Evolutionary conservation across 2,888 invertebrate species (phyloP).

Genomic region (Drosophila cyrtoloma): DNA sequence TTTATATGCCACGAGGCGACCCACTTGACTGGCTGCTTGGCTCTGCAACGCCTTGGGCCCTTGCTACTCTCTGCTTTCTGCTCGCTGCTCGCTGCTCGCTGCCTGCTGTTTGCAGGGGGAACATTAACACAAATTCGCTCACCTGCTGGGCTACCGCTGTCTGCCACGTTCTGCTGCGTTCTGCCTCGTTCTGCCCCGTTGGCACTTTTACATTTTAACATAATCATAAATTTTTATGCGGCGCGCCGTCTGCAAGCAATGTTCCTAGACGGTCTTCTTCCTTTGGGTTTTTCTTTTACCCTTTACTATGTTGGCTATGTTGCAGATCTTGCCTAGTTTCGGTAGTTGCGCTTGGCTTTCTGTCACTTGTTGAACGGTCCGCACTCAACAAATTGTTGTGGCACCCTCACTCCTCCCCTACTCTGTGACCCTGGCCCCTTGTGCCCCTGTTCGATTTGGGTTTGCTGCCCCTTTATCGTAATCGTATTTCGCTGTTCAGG

Average conservation of each 20-base stretch:
- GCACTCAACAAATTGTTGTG: conserved; percentile 70
- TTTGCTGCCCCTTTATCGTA: conserved; percentile 53
- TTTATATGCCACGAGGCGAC: conserved; percentile 49
- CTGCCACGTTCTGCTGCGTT: conserved; percentile 8
- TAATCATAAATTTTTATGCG: conserved; percentile 81
- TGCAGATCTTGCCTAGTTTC: conserved; percentile 58
- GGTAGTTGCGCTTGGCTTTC: conserved; percentile 56
- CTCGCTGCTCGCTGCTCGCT: conserved; percentile 4
- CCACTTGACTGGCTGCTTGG: conserved; percentile 15
- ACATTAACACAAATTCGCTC: conserved; percentile 78
- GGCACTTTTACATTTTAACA: conserved; percentile 80
- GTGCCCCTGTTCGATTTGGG: conserved; percentile 28
- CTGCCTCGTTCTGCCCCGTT: conserved; percentile 35
- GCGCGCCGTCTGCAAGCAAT: conserved; percentile 72
- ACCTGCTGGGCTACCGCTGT: conserved; percentile 62
- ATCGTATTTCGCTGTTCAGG: conserved; percentile 75
- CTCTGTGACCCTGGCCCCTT: not conserved
- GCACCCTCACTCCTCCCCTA: not conserved
- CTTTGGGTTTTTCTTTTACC: not conserved
- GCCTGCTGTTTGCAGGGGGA: conserved; percentile 36
- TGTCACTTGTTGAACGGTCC: conserved; percentile 64
- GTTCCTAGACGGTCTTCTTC: conserved; percentile 25
- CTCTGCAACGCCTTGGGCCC: conserved; percentile 26
- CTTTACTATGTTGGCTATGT: not conserved
- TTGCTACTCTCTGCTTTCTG: conserved; percentile 19